A percentile compares a stretch with the other conserved stretches of the same genome.
Conservation (phyloP, 2,113 vertebrate genomes). For the Bujurquina vittata region DNA sequence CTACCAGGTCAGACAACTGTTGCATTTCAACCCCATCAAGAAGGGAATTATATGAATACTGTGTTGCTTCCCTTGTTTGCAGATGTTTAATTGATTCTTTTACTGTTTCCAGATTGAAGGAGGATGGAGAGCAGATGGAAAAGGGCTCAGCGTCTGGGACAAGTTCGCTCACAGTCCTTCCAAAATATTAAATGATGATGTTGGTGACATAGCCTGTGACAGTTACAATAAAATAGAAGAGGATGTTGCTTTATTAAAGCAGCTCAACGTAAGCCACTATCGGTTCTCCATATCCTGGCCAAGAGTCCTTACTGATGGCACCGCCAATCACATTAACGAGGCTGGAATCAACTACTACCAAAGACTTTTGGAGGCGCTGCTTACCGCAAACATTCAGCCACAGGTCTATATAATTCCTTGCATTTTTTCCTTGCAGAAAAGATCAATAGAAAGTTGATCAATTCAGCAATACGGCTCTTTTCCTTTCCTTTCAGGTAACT, state of each 20-base stretch:
- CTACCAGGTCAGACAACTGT: conserved; percentile 85
- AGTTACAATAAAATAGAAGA: conserved; percentile 91
- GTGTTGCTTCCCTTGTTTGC: neutral
- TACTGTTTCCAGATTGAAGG: conserved; percentile 87
- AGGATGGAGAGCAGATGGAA: conserved; percentile 93
- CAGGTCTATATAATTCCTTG: conserved; percentile 80
- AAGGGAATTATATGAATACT: neutral
- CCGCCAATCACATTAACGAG: conserved; percentile 85
- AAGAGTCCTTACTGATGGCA: conserved; percentile 92
- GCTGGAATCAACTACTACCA: conserved; percentile 88
- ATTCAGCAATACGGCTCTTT: neutral
- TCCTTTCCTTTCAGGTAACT: conserved; percentile 80
- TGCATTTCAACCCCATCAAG: neutral
- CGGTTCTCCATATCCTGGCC: conserved; percentile 96
- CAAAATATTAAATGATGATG: conserved; percentile 81
- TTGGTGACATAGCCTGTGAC: conserved; percentile 90
- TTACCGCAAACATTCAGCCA: conserved; percentile 87
- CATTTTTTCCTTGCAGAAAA: neutral
- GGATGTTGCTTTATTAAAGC: conserved; percentile 86
- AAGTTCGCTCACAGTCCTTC: conserved; percentile 88
- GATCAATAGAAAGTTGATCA: neutral
- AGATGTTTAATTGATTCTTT: neutral
- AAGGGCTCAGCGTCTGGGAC: conserved; percentile 98
- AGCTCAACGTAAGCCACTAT: conserved; percentile 88
- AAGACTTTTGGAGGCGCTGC: conserved; percentile 85